phyloP scores from a whole-genome alignment of 1,140 invertebrate species.

The Lepidurus packardi region DNA sequence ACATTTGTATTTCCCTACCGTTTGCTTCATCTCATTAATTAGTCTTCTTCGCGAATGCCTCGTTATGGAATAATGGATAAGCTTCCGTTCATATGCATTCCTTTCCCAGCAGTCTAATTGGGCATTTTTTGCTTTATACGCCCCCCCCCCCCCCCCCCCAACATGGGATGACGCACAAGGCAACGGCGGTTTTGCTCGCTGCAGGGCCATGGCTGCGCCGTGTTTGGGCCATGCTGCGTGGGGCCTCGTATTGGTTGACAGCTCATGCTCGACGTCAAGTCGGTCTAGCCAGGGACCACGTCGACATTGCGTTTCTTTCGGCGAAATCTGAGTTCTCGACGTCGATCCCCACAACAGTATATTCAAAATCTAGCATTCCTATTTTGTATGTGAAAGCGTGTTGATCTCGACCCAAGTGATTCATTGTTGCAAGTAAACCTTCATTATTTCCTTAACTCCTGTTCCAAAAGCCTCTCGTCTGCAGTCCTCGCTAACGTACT shows the following conservation, averaged over 20 bases:
- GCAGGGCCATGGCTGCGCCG: not conserved
- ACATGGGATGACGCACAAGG: not conserved
- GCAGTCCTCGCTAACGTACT: too few relatives aligned
- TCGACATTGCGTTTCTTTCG: slow-evolving; percentile 21
- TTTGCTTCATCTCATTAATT: too few relatives aligned
- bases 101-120: not conserved
- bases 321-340: slow-evolving; percentile 8
- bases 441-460: not conserved
- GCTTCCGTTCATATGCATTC: too few relatives aligned
- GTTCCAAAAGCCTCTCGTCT: not conserved
- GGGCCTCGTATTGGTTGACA: slow-evolving; percentile 14
- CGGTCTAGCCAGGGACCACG: not conserved
- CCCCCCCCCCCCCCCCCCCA: not conserved
- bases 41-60: too few relatives aligned
- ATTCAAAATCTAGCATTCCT: not conserved
- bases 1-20: too few relatives aligned
- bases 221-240: not conserved
- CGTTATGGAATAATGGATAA: too few relatives aligned
- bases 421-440: not conserved
- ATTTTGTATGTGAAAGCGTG: slow-evolving; percentile 5
- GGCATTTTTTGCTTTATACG: not conserved
- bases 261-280: slow-evolving; percentile 4
- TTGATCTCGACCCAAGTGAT: not conserved
- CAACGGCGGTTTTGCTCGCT: not conserved
- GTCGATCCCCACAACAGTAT: not conserved